Evolutionary conservation across 2,113 vertebrate genomes (phyloP).

Genomic region (Alaudala cheleensis): DNA sequence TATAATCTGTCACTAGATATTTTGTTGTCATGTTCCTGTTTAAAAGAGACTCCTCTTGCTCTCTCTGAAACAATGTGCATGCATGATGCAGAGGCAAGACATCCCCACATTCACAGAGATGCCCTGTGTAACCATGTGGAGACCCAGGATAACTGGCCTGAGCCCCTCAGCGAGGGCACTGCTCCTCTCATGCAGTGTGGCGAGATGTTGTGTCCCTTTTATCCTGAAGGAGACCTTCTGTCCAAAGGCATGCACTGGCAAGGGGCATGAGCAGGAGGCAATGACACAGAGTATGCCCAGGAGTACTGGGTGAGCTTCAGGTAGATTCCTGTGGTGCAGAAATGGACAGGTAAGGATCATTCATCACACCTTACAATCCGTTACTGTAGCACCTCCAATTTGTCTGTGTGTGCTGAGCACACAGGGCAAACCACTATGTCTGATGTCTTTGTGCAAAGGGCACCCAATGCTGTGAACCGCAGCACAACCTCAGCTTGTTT

Average conservation of each 20-base stretch:
- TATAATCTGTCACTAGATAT: neutral
- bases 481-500: neutral
- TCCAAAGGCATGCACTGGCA: neutral
- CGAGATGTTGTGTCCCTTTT: neutral
- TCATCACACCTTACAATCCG: accelerated
- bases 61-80: neutral
- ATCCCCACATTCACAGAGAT: neutral
- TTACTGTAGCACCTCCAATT: neutral
- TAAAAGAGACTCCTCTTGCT: neutral
- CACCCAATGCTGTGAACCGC: neutral
- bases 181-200: neutral
- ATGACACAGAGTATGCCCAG: neutral
- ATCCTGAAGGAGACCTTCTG: neutral
- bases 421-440: accelerated
- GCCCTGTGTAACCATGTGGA: accelerated
- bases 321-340: neutral
- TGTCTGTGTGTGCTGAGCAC: neutral
- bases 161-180: neutral
- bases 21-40: neutral
- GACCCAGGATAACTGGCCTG: neutral
- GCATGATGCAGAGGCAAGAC: neutral
- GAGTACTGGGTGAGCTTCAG: accelerated
- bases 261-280: neutral
- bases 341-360: neutral
- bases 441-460: neutral